Percentiles rank a stretch among this genome's conserved stretches.
phyloP scores from a whole-genome alignment of 2,113 vertebrate genomes.

The Cheilinus undulatus region DNA sequence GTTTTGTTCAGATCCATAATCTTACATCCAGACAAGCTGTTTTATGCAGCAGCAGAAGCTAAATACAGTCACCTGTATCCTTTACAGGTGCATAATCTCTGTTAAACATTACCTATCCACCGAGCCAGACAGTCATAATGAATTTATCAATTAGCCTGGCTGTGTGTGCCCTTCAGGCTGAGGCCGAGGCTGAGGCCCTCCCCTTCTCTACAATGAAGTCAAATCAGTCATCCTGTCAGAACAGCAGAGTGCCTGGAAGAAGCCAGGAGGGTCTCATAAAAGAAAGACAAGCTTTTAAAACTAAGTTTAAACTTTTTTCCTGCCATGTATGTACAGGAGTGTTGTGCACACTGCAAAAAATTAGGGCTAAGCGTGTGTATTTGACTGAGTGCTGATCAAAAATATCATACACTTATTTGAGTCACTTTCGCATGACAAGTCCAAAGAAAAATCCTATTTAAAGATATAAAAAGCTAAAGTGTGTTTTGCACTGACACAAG shows the following conservation, averaged over 20 bases:
- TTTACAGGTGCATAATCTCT: slow-evolving; percentile 28
- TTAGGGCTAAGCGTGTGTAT: no score
- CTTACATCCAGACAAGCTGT: not conserved
- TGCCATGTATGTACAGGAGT: not conserved
- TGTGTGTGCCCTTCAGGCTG: slow-evolving; percentile 54
- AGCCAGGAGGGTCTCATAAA: not conserved
- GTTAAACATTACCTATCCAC: slow-evolving; percentile 51
- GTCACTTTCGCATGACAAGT: no score
- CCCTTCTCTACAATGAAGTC: slow-evolving; percentile 47
- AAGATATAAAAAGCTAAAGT: no score
- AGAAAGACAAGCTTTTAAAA: not conserved
- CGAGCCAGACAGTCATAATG: slow-evolving; percentile 66
- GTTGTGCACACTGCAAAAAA: no score
- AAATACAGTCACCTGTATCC: slow-evolving; percentile 10
- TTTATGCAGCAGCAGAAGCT: not conserved
- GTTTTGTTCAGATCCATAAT: no score
- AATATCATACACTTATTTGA: no score
- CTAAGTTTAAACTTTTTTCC: not conserved
- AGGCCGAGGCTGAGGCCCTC: slow-evolving; percentile 53
- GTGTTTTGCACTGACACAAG: no score
- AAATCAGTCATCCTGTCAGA: slow-evolving; percentile 70
- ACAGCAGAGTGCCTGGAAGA: slow-evolving; percentile 10
- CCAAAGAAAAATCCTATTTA: no score
- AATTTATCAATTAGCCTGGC: slow-evolving; percentile 71
- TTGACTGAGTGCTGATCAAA: no score